A percentile compares a stretch with the other conserved stretches of the same genome.
phyloP scores from a whole-genome alignment of 92 coral and sea anemone genomes.

The Zoanthus sansibaricus region DNA sequence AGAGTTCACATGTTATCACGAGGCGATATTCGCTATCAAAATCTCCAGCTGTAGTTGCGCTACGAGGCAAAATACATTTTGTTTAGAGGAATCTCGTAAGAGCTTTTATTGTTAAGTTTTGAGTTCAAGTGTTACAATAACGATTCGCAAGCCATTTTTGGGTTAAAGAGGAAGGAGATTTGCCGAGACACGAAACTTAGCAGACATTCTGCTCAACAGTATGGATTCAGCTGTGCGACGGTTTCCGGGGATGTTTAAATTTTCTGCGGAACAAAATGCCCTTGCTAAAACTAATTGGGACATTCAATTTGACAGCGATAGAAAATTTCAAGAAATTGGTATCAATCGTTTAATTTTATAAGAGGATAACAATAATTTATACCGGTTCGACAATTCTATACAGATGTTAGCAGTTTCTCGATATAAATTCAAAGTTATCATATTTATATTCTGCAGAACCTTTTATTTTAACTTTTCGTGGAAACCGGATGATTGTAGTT shows the following conservation, averaged over 20 bases:
- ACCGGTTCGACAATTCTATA: no score
- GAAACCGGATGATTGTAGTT: constrained; percentile 6
- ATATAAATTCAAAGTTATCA: neutral
- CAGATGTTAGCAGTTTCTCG: neutral
- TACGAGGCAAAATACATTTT: neutral
- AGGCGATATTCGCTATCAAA: no score
- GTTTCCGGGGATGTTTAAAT: neutral
- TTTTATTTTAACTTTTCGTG: constrained; percentile 13
- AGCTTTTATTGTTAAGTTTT: neutral
- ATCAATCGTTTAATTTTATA: no score
- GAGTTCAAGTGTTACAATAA: constrained; percentile 3
- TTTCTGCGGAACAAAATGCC: neutral
- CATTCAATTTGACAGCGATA: no score
- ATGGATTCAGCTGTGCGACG: neutral
- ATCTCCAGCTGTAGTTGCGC: no score
- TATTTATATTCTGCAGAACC: neutral
- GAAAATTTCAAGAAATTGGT: no score
- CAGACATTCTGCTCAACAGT: neutral
- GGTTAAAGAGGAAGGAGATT: no score
- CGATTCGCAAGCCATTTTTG: neutral
- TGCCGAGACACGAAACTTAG: neutral
- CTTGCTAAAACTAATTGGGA: no score
- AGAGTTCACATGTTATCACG: no score
- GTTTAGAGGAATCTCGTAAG: neutral
- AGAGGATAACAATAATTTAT: no score